phyloP scores from a whole-genome alignment of 2,888 invertebrate genomes.

The Standfussiana lucernea region DNA sequence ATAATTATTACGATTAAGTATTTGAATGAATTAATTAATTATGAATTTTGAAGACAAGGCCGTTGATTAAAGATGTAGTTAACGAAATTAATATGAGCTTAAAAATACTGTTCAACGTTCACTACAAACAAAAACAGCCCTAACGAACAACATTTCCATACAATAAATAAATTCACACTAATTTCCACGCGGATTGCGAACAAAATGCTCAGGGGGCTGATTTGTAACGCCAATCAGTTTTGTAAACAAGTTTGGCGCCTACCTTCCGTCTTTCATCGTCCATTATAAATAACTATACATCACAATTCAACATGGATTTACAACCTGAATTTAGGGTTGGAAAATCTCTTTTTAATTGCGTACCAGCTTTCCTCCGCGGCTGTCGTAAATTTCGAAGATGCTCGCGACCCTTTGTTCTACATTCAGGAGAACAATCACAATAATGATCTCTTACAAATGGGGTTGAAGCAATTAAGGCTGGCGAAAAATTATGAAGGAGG shows the following conservation, averaged over 20 bases:
- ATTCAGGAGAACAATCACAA: conserved; percentile 45
- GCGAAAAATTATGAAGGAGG: conserved; percentile 24
- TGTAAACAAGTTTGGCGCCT: conserved; percentile 22
- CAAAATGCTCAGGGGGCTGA: conserved; percentile 14
- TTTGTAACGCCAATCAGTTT: conserved; percentile 35
- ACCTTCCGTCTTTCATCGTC: conserved; percentile 13
- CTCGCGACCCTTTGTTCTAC: conserved; percentile 48
- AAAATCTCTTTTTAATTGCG: conserved; percentile 71
- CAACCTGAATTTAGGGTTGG: conserved; percentile 56
- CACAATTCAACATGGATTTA: conserved; percentile 56
- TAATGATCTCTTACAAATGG: conserved; percentile 59
- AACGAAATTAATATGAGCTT: neutral
- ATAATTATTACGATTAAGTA: too few relatives aligned
- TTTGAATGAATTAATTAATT: too few relatives aligned
- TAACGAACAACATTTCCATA: conserved; percentile 17
- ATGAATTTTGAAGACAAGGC: too few relatives aligned
- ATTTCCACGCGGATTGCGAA: conserved; percentile 33
- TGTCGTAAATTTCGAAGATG: conserved; percentile 56
- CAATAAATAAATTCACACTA: conserved; percentile 40
- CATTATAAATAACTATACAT: conserved; percentile 6
- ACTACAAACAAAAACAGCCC: neutral
- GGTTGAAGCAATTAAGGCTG: conserved; percentile 45
- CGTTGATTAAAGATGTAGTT: neutral
- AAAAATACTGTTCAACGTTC: neutral
- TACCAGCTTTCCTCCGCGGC: conserved; percentile 33